Base-by-base conservation (phyloP, 2,888 invertebrate genomes). In the Eilema caniola region DNA sequence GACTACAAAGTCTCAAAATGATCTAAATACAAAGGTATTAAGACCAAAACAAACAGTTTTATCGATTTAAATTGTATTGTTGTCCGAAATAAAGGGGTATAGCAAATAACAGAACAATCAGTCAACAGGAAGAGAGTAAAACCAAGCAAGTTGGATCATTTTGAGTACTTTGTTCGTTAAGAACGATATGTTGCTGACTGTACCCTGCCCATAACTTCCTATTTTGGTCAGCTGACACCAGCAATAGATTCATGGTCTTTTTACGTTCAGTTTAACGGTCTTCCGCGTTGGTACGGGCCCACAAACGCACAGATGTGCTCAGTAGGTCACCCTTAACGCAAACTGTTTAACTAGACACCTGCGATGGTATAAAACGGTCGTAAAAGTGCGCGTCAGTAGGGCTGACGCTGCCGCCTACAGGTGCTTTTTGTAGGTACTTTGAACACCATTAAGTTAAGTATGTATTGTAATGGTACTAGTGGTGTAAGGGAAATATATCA, bases 241-340 rank as follows among this genome's bases (percentile, higher is more conserved):
- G 65, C 60, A 61, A 63, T 41, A 65, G 59, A 62, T 72, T 66
- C 66, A 69, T 67, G 37, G 63, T 56, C 37, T 71, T 73, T 72
- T 72, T 64, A 72, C 66, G 65, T 56, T 53, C 33, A 53, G 68
- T 76, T 81, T 75, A 72, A 81, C 74, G 76, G 71, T 66, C 69
- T 71, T 77, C 66, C 82, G 76, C 78, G 60, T 71, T 65, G 53
- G 61, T 66, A 63, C 56, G 65, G 16, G 76, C 72, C 74, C 71
- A 76, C 68, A 78, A 72, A 76, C 74, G 73, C 77, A 83, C 86
- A 87, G 85, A 86, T 87, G 85, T 76, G 76, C 78, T 88, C 76
- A 88, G 83, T 91, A 82, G 90, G 90, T 90, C 89, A 88, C 59
- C 75, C 76, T 75, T 76, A 79, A 80, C 72, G 75, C 77, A 80